Percentiles rank a stretch among this genome's conserved stretches.
phyloP scores from a whole-genome alignment of 2,113 vertebrate genomes.

The Melozone crissalis region DNA sequence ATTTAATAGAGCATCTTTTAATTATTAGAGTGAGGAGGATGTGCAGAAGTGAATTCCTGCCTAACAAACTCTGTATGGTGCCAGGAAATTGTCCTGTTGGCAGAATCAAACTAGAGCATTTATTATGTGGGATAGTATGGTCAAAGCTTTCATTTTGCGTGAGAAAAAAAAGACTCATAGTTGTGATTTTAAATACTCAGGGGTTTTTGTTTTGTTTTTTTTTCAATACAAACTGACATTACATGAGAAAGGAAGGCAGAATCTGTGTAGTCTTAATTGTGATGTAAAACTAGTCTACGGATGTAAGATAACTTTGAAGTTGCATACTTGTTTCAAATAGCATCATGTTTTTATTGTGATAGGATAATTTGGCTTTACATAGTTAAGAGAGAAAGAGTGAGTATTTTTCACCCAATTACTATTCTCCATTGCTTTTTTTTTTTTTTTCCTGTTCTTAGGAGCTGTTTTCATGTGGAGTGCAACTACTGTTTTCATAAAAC shows the following conservation, averaged over 20 bases:
- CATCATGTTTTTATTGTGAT: neutral
- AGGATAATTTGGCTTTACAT: neutral
- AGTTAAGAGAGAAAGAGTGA: neutral
- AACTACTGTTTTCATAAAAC: neutral
- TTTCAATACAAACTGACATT: neutral
- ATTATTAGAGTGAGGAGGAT: neutral
- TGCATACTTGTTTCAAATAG: neutral
- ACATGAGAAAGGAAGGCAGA: neutral
- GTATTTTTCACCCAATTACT: neutral
- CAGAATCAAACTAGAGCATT: neutral
- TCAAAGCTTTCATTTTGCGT: neutral
- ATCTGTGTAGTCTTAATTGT: neutral
- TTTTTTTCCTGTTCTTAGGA: neutral
- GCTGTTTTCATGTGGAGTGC: conserved; percentile 2
- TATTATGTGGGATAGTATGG: neutral
- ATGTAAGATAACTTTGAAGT: neutral
- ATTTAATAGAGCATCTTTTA: neutral
- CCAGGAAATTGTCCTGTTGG: neutral
- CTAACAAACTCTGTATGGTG: neutral
- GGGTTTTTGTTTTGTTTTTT: neutral
- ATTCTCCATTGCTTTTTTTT: neutral
- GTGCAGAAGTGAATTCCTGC: neutral
- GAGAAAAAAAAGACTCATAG: neutral
- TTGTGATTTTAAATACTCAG: neutral
- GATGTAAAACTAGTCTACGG: neutral